Conservation (phyloP, 2,113 vertebrate genomes). For the Polyodon spathula region DNA sequence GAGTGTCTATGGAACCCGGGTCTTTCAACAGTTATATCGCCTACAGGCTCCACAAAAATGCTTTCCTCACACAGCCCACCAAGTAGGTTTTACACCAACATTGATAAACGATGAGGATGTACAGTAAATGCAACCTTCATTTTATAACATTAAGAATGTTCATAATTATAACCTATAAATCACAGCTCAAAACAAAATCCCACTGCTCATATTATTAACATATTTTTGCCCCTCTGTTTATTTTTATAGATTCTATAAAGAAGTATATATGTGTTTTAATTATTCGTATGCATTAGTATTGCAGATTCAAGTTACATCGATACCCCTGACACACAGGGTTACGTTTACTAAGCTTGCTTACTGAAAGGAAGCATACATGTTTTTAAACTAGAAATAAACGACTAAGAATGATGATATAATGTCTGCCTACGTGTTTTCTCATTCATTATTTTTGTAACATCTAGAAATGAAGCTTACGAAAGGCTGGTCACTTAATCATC, state of each 20-base stretch:
- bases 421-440: too few species aligned
- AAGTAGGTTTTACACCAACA: slow-evolving; percentile 53
- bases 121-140: too few species aligned
- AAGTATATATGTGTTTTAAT: too few species aligned
- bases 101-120: too few species aligned
- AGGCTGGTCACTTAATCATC: too few species aligned
- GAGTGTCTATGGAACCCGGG: slow-evolving; percentile 86
- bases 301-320: slow-evolving; percentile 6
- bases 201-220: slow-evolving; percentile 11
- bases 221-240: slow-evolving; percentile 14
- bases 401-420: slow-evolving; percentile 7
- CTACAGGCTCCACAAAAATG: slow-evolving; percentile 84
- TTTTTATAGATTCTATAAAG: slow-evolving; percentile 24
- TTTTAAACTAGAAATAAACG: slow-evolving; percentile 19
- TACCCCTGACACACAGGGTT: slow-evolving; percentile 18
- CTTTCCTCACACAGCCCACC: slow-evolving; percentile 76
- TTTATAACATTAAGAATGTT: too few species aligned
- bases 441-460: too few species aligned
- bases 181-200: slow-evolving; percentile 12
- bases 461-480: too few species aligned
- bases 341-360: slow-evolving; percentile 20
- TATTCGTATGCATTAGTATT: neutral
- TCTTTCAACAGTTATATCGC: slow-evolving; percentile 85
- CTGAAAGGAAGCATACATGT: slow-evolving; percentile 4
- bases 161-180: too few species aligned